Evolutionary conservation across 1,140 invertebrate species (phyloP).

Genomic region (Scaptomyza hsui): DNA sequence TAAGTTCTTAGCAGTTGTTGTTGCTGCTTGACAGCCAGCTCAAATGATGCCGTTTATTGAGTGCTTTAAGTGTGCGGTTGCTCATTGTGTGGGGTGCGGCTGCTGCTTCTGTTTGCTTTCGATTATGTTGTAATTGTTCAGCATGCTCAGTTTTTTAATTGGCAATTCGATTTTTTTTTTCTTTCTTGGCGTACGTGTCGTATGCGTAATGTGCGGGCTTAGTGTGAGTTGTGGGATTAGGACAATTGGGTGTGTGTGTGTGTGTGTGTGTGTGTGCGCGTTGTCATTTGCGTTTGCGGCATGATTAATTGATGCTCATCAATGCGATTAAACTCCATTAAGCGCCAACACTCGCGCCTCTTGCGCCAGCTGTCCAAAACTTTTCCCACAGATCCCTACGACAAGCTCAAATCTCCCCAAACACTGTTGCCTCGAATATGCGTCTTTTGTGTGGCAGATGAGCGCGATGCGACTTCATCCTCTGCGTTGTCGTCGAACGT

Average conservation of each 20-base stretch:
- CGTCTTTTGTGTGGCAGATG: too few species aligned
- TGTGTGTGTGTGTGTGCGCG: constrained; percentile 7
- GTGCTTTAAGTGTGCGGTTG: constrained; percentile 57
- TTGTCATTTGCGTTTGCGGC: constrained; percentile 65
- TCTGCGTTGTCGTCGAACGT: constrained; percentile 14
- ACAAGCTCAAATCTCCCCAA: constrained; percentile 5
- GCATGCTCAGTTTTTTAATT: constrained; percentile 65
- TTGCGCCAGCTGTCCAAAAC: constrained; percentile 40
- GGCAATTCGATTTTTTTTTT: constrained; percentile 62
- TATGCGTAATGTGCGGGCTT: constrained; percentile 77
- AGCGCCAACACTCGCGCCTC: constrained; percentile 64
- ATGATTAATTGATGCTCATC: constrained; percentile 81
- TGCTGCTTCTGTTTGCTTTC: constrained; percentile 45
- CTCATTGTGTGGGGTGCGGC: constrained; percentile 4
- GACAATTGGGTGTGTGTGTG: constrained; percentile 11
- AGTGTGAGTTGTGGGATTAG: constrained; percentile 53
- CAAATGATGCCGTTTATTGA: constrained; percentile 76
- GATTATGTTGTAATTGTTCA: constrained; percentile 57
- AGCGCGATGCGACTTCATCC: too few species aligned
- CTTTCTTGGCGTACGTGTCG: constrained; percentile 66
- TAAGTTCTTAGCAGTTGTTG: constrained; percentile 44
- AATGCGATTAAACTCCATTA: constrained; percentile 79
- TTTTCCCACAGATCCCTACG: constrained; percentile 35
- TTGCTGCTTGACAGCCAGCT: constrained; percentile 33
- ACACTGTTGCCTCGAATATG: too few species aligned